Percentiles rank a stretch among this genome's conserved stretches.
Evolutionary conservation across 2,113 vertebrate genomes (phyloP).

Genomic region (Phalacrocorax brasilianus): DNA sequence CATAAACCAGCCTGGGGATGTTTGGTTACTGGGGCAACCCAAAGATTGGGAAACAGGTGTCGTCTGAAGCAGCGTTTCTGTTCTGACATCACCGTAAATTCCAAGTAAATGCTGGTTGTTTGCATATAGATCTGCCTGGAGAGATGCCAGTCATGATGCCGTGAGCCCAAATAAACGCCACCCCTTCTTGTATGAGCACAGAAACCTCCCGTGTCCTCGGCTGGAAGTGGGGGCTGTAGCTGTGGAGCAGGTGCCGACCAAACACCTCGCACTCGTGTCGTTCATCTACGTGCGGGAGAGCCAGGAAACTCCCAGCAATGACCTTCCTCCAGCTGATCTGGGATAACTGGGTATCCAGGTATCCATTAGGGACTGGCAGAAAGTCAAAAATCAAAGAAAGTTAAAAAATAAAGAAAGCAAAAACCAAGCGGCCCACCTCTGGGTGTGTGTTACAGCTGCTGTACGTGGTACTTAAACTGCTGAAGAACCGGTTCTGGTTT

Average conservation of each 20-base stretch:
- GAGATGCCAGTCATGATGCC: not conserved
- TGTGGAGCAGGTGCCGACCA: not conserved
- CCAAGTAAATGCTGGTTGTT: not conserved
- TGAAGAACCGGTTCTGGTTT: not conserved
- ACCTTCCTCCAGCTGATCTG: not conserved
- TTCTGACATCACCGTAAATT: not conserved
- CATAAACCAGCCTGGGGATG: not conserved
- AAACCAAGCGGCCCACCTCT: not conserved
- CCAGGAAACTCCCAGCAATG: not conserved
- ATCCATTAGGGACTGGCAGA: not conserved
- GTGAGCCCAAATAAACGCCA: not conserved
- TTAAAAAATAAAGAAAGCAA: not conserved
- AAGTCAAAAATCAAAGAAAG: not conserved
- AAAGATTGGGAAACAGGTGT: not conserved
- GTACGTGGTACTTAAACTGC: not conserved
- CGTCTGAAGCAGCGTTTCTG: not conserved
- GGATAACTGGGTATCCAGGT: not conserved
- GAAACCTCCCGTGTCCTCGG: not conserved
- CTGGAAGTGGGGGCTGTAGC: not conserved
- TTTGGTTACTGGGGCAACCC: not conserved
- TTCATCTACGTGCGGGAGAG: not conserved
- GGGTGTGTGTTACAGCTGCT: not conserved
- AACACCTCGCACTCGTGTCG: accelerated
- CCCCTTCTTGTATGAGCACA: not conserved
- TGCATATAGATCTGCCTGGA: not conserved